These are phyloP conservation scores for Anas platyrhynchos DNA, from an alignment of 2,113 vertebrate species.

Conservation along the genomic window DNA sequence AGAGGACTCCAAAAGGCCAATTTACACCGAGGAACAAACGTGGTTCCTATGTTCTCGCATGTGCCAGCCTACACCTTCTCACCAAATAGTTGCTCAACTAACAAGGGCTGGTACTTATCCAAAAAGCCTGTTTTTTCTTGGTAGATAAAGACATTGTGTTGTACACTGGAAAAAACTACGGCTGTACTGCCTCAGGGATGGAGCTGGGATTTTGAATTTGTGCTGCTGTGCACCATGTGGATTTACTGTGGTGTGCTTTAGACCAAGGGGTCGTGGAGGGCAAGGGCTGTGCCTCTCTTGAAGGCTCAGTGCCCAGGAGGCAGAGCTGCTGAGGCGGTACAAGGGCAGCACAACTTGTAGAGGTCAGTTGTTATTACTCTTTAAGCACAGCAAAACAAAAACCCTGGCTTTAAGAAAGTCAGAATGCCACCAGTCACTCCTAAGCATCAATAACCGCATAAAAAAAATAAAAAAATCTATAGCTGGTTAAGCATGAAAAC, in stretches of 20 bases:
- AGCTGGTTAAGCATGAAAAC: neutral
- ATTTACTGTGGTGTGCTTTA: neutral
- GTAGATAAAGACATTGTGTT: conserved; percentile 3
- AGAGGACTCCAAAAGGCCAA: neutral
- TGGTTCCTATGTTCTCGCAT: neutral
- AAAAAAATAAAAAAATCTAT: neutral
- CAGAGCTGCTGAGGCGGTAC: neutral
- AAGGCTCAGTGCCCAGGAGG: neutral
- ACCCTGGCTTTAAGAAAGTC: neutral
- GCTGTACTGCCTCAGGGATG: neutral
- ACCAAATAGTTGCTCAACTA: conserved; percentile 22
- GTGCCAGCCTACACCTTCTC: conserved; percentile 42
- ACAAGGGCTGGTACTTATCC: neutral
- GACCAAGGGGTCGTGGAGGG: rapidly evolving
- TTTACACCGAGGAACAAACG: neutral
- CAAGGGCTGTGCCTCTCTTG: neutral
- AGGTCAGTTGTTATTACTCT: rapidly evolving
- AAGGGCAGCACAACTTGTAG: neutral
- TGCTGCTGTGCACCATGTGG: neutral
- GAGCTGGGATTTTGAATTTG: neutral
- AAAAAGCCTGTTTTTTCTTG: conserved; percentile 1
- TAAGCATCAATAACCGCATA: neutral
- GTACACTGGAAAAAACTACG: neutral
- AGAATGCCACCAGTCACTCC: neutral
- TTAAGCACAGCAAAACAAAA: neutral